These are phyloP conservation scores for Prenolepis imparis DNA, from an alignment of 2,888 invertebrate species.

Conservation along the genomic window DNA sequence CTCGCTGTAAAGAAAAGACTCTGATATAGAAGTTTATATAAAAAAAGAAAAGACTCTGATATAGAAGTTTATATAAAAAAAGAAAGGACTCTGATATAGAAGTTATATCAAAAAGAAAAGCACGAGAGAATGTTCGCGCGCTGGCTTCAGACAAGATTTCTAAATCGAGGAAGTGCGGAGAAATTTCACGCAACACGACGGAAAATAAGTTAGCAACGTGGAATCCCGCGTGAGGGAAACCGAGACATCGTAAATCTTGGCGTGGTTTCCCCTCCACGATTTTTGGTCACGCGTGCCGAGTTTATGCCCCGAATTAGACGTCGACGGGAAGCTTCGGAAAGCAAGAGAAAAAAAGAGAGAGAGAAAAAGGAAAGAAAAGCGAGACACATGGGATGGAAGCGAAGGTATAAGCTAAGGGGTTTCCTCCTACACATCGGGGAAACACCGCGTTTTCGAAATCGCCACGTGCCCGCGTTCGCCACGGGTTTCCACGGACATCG, in stretches of 20 bases:
- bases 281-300: slow-evolving; percentile 55
- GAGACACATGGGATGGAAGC: not conserved
- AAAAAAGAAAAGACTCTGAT: too few species aligned
- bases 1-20: not conserved
- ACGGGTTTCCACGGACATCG: slow-evolving; percentile 40
- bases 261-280: slow-evolving; percentile 41
- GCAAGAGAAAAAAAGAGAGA: too few species aligned
- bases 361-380: not conserved
- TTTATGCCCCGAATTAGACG: slow-evolving; percentile 51
- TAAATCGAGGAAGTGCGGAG: slow-evolving; percentile 33
- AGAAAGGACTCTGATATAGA: too few species aligned
- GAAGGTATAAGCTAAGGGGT: not conserved
- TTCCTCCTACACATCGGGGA: slow-evolving; percentile 13
- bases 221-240: slow-evolving; percentile 43
- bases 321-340: slow-evolving; percentile 9
- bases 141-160: slow-evolving; percentile 1
- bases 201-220: slow-evolving; percentile 49
- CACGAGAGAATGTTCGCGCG: not conserved
- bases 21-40: not conserved
- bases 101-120: too few species aligned
- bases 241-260: slow-evolving; percentile 47
- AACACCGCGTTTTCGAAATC: slow-evolving; percentile 33
- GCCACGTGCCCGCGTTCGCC: slow-evolving; percentile 34
- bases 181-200: slow-evolving; percentile 48
- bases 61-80: too few species aligned